Evolutionary conservation across 2,113 vertebrate genomes (phyloP), one percentile per base, ranked within the genome.

Genomic region (Hipposideros armiger): DNA sequence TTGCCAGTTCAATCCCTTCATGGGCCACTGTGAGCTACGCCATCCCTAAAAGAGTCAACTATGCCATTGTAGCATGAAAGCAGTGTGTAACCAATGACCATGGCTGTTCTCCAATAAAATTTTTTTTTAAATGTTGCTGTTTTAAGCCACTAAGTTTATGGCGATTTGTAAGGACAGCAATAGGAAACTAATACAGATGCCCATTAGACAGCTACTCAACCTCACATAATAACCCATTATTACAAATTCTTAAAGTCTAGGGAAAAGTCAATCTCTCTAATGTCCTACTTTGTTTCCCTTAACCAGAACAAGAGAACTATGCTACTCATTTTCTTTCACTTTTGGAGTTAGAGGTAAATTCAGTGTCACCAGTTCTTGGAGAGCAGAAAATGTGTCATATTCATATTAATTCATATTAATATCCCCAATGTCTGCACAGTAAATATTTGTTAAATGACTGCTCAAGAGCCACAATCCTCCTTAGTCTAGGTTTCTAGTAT

Each of bases 261-360:
- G 73, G 26, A 42, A 81, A 93, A 66, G 40, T 50, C 32, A 22
- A 14, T 56, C 40, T 81, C 60, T 77, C 58, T 69, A 24, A 76
- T 70, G 22, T 74, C 66, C 74, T 69, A 22, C 7, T 76, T 87
- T 91, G 30, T n/a, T 87, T 69, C 47, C 40, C 22, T 91, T 76
- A 94, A 60, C 54, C 26, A 77, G 40, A 91, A 69, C 22, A 94
- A 82, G 32, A 87, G 67, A 87, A 76, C 9, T 52, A 19, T 60
- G 76, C 8, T 76, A 66, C 42, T 91, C 11, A 62, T 87, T 69
- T 94, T 85, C 47, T 80, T 72, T 60, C 14, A n/a, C 67, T 91
- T 94, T 69, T 82, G 50, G 40, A 78, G 58, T 91, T 36, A 87
- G n/a, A 70, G 67, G 62, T 82, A 82, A 87, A 45, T 91, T 87